A percentile compares a stretch with the other conserved stretches of the same genome.
Evolutionary conservation across 1,140 invertebrate species (phyloP).

Genomic region (Drosophila tsacasi): DNA sequence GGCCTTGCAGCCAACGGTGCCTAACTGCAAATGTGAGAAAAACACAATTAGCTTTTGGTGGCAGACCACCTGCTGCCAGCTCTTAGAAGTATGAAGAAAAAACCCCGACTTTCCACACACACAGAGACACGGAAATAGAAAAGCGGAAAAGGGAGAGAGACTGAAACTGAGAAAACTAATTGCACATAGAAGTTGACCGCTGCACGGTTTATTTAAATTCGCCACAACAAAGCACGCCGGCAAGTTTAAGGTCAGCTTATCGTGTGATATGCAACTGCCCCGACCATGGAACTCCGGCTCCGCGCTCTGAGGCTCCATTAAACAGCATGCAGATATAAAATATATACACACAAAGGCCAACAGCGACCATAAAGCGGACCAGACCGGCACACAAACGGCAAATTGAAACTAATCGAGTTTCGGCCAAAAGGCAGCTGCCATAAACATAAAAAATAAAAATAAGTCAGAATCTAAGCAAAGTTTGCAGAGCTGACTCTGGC

Average conservation of each 20-base stretch:
- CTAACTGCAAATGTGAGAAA: conserved; percentile 83
- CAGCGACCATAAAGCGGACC: conserved; percentile 33
- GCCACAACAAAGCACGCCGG: conserved; percentile 71
- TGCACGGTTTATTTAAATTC: conserved; percentile 71
- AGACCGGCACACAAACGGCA: conserved; percentile 57
- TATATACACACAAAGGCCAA: conserved; percentile 45
- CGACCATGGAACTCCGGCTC: conserved; percentile 30
- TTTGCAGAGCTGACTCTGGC: conserved; percentile 34
- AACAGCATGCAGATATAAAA: conserved; percentile 62
- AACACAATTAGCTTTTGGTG: conserved; percentile 83
- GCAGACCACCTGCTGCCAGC: conserved; percentile 77
- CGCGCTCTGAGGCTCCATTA: conserved; percentile 51
- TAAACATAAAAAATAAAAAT: conserved; percentile 65
- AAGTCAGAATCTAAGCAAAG: conserved; percentile 53
- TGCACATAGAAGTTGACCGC: conserved; percentile 76
- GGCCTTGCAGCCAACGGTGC: conserved; percentile 36
- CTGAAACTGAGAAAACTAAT: conserved; percentile 68
- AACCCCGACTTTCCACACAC: conserved; percentile 63
- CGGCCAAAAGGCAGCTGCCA: conserved; percentile 75
- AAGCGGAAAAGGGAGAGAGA: conserved; percentile 12
- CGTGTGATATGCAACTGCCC: conserved; percentile 65
- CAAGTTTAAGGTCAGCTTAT: conserved; percentile 79
- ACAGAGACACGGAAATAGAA: conserved; percentile 33
- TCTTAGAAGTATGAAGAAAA: conserved; percentile 48
- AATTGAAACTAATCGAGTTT: conserved; percentile 83